These are phyloP conservation scores for Boulengeromyrus knoepffleri DNA, from an alignment of 2,113 vertebrate species.

Conservation along the genomic window DNA sequence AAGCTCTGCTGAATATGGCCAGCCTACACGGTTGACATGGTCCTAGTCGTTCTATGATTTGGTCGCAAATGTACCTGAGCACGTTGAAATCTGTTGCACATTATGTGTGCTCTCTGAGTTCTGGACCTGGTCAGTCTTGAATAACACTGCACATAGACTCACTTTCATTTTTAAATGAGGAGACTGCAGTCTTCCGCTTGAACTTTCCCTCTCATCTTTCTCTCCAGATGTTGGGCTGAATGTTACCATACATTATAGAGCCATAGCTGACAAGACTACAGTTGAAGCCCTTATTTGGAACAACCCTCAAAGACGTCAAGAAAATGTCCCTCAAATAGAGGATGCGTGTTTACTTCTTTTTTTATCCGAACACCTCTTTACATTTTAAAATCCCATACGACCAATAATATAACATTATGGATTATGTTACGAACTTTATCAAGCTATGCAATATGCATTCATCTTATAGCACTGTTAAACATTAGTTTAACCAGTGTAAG, in stretches of 20 bases:
- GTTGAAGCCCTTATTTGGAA: neutral
- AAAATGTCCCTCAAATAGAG: neutral
- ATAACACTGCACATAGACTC: neutral
- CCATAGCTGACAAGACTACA: neutral
- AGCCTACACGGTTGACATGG: neutral
- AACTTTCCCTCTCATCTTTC: neutral
- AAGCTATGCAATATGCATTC: neutral
- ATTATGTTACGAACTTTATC: neutral
- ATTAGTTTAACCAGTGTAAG: neutral
- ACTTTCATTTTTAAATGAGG: neutral
- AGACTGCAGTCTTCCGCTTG: neutral
- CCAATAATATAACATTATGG: neutral
- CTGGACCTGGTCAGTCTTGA: slow-evolving; percentile 1
- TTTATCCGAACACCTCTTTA: neutral
- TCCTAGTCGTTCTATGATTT: neutral
- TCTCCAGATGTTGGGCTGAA: neutral
- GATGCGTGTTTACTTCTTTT: neutral
- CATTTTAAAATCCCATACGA: neutral
- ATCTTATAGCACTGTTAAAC: neutral
- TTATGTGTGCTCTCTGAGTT: neutral
- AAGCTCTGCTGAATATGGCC: neutral
- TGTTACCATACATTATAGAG: slow-evolving; percentile 5
- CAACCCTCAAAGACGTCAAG: neutral
- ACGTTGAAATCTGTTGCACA: neutral
- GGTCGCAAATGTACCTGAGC: neutral